Conservation (phyloP, 2,888 invertebrate species). For the Drosophila buzzatii region DNA sequence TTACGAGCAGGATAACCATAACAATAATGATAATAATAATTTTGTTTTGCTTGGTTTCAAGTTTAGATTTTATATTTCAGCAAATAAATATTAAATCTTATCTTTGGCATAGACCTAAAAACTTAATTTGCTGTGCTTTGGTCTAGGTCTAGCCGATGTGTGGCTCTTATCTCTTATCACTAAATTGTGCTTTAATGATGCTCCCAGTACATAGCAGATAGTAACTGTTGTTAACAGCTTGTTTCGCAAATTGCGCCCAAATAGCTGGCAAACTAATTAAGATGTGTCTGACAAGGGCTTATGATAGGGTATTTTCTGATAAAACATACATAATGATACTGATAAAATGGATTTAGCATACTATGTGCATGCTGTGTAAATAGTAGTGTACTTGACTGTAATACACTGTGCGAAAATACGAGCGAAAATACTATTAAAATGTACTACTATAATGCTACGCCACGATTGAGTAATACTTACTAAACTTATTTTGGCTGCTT, state of each 20-base stretch:
- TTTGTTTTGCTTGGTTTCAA: not conserved
- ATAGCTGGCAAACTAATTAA: slow-evolving; percentile 36
- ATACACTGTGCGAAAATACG: not conserved
- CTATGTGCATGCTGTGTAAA: not conserved
- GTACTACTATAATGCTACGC: not conserved
- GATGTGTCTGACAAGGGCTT: slow-evolving; percentile 38
- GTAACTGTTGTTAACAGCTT: slow-evolving; percentile 42
- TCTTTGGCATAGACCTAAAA: not conserved
- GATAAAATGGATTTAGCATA: not conserved
- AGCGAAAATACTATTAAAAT: not conserved
- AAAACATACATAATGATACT: slow-evolving; percentile 22
- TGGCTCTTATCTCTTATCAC: slow-evolving; percentile 33
- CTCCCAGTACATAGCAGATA: slow-evolving; percentile 18
- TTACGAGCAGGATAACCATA: not conserved
- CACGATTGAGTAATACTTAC: no score
- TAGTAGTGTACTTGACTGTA: not conserved
- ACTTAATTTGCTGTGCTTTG: not conserved
- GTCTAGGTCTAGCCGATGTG: not conserved
- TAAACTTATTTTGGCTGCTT: no score
- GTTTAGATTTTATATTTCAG: slow-evolving; percentile 2
- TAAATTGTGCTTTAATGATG: slow-evolving; percentile 32
- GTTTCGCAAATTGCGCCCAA: slow-evolving; percentile 31
- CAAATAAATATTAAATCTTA: not conserved
- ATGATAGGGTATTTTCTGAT: slow-evolving; percentile 33
- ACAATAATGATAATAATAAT: no score